Conservation (phyloP, 2,797 vertebrate genomes). For the Schizopygopsis malacanthus region DNA sequence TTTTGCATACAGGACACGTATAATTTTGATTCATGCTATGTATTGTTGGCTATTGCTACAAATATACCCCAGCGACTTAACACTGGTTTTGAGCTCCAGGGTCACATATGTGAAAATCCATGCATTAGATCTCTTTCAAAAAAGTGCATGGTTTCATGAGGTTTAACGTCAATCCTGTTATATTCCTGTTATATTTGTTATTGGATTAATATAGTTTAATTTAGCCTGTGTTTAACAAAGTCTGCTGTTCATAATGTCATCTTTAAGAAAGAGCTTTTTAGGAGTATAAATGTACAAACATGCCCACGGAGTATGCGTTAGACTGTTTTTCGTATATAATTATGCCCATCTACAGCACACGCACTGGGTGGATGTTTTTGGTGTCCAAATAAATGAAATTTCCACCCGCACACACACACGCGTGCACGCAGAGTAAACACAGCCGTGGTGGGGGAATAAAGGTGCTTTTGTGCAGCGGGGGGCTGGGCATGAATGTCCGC, state of each 20-base stretch:
- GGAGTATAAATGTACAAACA: constrained; percentile 53
- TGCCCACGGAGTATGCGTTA: constrained; percentile 63
- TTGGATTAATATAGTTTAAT: too few relatives aligned
- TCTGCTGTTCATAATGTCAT: not conserved
- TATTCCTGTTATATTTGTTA: not conserved
- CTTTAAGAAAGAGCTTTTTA: not conserved
- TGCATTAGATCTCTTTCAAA: not conserved
- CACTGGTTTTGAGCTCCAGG: not conserved
- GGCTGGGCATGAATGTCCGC: constrained; percentile 87
- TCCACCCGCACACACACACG: constrained; percentile 55
- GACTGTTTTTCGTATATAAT: constrained; percentile 47
- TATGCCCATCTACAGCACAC: not conserved
- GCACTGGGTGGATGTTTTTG: constrained; percentile 40
- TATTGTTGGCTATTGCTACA: not conserved
- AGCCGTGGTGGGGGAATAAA: constrained; percentile 81
- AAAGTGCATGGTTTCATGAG: not conserved
- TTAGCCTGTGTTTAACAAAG: not conserved
- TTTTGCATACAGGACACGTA: not conserved
- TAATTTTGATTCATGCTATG: not conserved
- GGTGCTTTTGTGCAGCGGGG: constrained; percentile 89
- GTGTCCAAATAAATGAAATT: constrained; percentile 68
- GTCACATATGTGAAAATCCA: not conserved
- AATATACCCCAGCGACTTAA: not conserved
- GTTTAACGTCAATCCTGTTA: not conserved
- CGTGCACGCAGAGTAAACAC: constrained; percentile 23